Conservation (phyloP, 2,113 vertebrate species). For the Okapia johnstoni region DNA sequence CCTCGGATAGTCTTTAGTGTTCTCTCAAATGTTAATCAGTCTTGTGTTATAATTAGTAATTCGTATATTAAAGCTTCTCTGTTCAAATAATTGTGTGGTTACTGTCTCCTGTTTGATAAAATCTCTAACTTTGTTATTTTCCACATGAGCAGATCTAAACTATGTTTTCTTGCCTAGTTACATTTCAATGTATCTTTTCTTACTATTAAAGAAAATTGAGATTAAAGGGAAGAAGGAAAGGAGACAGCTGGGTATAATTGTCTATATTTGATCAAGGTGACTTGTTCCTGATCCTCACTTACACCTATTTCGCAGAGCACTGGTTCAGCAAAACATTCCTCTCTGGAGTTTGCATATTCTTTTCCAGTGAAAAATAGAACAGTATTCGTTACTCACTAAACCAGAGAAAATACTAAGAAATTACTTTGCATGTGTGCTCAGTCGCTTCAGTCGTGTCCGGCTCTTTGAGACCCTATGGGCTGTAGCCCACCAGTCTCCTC, state of each 20-base stretch:
- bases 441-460: fast-evolving
- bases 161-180: neutral
- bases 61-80: neutral
- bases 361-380: neutral
- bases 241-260: neutral
- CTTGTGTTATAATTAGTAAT: neutral
- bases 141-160: neutral
- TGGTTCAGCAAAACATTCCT: neutral
- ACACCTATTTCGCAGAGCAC: neutral
- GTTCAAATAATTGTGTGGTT: neutral
- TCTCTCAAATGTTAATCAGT: neutral
- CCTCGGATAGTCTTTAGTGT: neutral
- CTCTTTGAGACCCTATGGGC: neutral
- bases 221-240: neutral
- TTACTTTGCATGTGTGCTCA: neutral
- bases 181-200: neutral
- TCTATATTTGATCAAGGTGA: neutral
- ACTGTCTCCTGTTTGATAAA: neutral
- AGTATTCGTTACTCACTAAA: neutral
- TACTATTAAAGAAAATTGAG: neutral
- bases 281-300: neutral
- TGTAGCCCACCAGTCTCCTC: neutral
- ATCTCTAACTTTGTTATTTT: neutral
- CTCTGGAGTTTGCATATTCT: neutral
- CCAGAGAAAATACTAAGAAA: neutral